Conservation (phyloP, 2,797 vertebrate genomes). For the Typhlichthys subterraneus region DNA sequence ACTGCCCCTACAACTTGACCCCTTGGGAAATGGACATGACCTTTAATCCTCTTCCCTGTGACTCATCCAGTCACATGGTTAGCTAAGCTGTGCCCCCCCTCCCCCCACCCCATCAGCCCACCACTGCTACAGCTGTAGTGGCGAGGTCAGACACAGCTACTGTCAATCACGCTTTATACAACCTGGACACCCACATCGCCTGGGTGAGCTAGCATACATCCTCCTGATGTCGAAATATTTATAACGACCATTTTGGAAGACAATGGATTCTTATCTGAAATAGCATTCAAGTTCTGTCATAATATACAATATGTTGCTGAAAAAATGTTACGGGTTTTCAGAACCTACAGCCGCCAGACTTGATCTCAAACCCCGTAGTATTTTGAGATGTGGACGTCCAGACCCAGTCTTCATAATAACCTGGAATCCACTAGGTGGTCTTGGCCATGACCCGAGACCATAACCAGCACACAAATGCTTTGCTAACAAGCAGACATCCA, state of each 20-base stretch:
- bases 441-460: conserved; percentile 34
- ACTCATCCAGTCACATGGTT: conserved; percentile 65
- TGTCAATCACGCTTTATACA: conserved; percentile 61
- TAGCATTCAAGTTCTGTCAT: no score
- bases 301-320: no score
- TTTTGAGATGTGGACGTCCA: neutral
- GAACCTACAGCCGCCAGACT: neutral
- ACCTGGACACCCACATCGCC: conserved; percentile 46
- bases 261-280: no score
- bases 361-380: neutral
- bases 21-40: conserved; percentile 75
- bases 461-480: conserved; percentile 6
- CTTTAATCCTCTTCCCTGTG: conserved; percentile 56
- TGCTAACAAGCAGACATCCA: neutral
- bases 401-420: conserved; percentile 1
- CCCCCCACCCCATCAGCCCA: conserved; percentile 51
- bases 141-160: conserved; percentile 58
- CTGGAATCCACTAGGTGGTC: conserved; percentile 6
- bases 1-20: conserved; percentile 45
- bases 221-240: conserved; percentile 20
- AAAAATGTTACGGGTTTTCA: no score
- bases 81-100: conserved; percentile 52
- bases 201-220: conserved; percentile 54
- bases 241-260: neutral
- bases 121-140: conserved; percentile 48